Conservation (phyloP, 1,140 invertebrate genomes). For the Melanaphis sacchari region DNA sequence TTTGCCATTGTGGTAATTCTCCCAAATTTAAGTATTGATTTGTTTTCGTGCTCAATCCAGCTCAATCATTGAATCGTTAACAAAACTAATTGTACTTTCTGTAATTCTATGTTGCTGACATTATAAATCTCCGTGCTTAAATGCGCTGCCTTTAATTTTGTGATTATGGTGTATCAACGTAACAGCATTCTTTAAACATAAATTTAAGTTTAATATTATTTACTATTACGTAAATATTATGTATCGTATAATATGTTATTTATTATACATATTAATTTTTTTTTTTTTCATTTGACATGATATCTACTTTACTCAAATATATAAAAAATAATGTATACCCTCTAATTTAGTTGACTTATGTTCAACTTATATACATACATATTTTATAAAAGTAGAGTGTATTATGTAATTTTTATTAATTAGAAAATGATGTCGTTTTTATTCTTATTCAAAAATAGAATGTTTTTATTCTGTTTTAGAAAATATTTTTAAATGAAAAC, state of each 20-base stretch:
- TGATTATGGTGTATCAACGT: background rate
- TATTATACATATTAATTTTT: background rate
- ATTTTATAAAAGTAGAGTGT: background rate
- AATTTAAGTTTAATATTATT: background rate
- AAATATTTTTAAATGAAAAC: background rate
- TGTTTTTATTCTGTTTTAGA: too few relatives aligned
- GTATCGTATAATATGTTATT: background rate
- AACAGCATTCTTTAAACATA: background rate
- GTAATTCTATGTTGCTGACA: background rate
- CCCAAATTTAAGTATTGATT: background rate
- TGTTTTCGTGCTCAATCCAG: background rate
- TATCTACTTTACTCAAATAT: too few relatives aligned
- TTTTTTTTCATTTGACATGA: too few relatives aligned
- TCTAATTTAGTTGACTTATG: background rate
- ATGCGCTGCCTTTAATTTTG: background rate
- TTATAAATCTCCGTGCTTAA: too few relatives aligned
- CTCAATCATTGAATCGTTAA: background rate
- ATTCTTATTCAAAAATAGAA: too few relatives aligned
- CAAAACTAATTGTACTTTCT: background rate
- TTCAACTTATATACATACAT: too few relatives aligned
- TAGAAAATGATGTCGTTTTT: too few relatives aligned
- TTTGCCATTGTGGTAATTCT: background rate
- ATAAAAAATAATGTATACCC: too few relatives aligned
- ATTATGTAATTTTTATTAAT: background rate
- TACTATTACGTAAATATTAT: background rate